Evolutionary conservation across 1,140 invertebrate species (phyloP), one percentile per base, ranked within the genome.

Genomic region (Eriosoma lanigerum): DNA sequence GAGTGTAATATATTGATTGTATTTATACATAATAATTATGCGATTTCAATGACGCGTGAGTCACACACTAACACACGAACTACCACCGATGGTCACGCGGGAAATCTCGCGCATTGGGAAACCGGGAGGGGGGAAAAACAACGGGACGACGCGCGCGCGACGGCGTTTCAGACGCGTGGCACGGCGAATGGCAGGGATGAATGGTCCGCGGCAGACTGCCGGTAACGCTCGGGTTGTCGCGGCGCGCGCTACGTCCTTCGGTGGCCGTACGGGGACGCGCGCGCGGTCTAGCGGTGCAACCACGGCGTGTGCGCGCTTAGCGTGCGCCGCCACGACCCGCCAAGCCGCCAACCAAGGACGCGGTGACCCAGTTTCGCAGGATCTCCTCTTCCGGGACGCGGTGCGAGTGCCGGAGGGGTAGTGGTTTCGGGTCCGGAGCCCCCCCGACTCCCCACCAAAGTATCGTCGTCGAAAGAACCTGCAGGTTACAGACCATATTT

Each of bases 181-280:
- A 58, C 73, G 73, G 52, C 73, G 73, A 76, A 76, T 44, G 50
- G 73, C 54, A 76, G 73, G 54, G 73, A 76, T 75, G 73, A 76
- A 76, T 76, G 73, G 73, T 76, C 72, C 72, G 72, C 73, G 73
- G n/a, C 73, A 76, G 73, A 60, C 73, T 76, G 54, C 73, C 73
- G 73, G 32, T 6, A 17, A 24, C 73, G n/a, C n/a, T 76, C 50
- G 44, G 70, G 70, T n/a, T 32, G 26, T 48, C 29, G 38, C 32
- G 73, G 10, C 52, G 72, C 29, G 54, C 73, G 54, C 73, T 52
- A 38, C 32, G 32, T 58, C 15, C 52, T 52, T 8, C 73, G 29
- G 70, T 26, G 48, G 26, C 50, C 17, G 50, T 24, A 4, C 17
- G 6, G n/a, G 54, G 29, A 54, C 54, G 29, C 26, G 50, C 54